These are phyloP conservation scores for Scolopax mira DNA, from an alignment of 2,113 vertebrate genomes.

Conservation along the genomic window DNA sequence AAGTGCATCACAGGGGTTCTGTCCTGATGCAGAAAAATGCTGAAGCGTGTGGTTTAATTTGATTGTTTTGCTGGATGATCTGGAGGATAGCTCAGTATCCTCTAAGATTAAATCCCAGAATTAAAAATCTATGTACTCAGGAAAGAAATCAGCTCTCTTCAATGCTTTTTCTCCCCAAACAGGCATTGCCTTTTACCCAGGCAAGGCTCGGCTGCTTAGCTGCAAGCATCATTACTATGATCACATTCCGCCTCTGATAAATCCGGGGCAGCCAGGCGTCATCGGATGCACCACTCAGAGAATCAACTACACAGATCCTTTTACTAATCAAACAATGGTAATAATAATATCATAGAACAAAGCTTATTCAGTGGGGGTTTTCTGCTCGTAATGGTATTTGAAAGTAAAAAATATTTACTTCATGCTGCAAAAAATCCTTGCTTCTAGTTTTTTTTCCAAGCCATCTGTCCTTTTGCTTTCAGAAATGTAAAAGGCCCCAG, in stretches of 20 bases:
- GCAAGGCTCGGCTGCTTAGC: conserved; percentile 86
- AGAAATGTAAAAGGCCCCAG: neutral
- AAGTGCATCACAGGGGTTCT: accelerated
- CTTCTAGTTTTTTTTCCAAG: neutral
- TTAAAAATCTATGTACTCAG: neutral
- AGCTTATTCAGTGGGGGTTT: neutral
- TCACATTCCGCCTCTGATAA: conserved; percentile 82
- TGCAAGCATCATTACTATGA: conserved; percentile 90
- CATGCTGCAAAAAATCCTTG: neutral
- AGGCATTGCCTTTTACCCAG: conserved; percentile 94
- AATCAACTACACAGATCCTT: conserved; percentile 88
- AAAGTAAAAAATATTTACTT: neutral
- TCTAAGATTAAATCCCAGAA: neutral
- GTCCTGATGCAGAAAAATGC: neutral
- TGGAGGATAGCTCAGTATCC: neutral
- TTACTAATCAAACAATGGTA: conserved; percentile 86
- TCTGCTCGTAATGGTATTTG: neutral
- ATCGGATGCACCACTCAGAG: conserved; percentile 78
- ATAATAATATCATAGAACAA: neutral
- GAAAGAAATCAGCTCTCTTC: neutral
- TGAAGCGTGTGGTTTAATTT: neutral
- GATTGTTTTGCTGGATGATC: neutral
- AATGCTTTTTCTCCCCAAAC: neutral
- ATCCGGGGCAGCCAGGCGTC: conserved; percentile 78
- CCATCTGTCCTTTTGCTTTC: neutral